Evolutionary conservation across 2,113 vertebrate genomes (phyloP), one percentile per base, ranked within the genome.

Genomic region (Pterocles orientalis): DNA sequence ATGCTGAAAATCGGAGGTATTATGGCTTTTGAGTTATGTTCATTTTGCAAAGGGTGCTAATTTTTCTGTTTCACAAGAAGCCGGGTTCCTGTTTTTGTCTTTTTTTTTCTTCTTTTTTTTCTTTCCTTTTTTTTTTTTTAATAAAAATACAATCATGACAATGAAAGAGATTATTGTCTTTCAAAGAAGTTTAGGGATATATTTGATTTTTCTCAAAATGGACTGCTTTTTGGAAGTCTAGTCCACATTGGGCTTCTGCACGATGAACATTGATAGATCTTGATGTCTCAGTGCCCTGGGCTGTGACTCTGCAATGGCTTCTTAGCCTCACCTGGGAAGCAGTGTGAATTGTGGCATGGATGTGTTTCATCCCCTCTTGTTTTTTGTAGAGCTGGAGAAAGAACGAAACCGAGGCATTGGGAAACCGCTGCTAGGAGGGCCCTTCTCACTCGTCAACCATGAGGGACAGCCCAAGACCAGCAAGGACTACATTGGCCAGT

Each of bases 401-500:
- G 98, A 99, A 54, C 96, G 98, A 53, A 99, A 97, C 54, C 98
- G 98, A 71, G 98, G 99, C 12, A 90, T 99, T 14, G 99, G 99
- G 17, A 98, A 98, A 41, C 98, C 99, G 1, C 97, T 99, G 34
- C 98, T 99, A 4, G 99, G 99, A 45, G 99, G 99, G 9, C 99
- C 99, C 1, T 99, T 99, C 97, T 99, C 99, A 0, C 98, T 99
- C 2, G 7, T 98, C 14, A 98, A 97, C 92, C 99, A 99, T 14
- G 97, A 98, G 60, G 98, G 98, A 36, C 98, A 99, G 61, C 98
- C 98, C 21, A 90, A 88, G 83, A 98, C 97, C 60, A 98, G 97
- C 83, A 97, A 98, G 83, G 99, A 99, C 97, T 99, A 98, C 97
- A 45, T 99, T 0, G 99, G 99, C 79, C 99, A 98, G 82, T 99